A percentile compares a stretch with the other conserved stretches of the same genome.
Evolutionary conservation across 2,113 vertebrate genomes (phyloP).

Genomic region (Tamias sibiricus): DNA sequence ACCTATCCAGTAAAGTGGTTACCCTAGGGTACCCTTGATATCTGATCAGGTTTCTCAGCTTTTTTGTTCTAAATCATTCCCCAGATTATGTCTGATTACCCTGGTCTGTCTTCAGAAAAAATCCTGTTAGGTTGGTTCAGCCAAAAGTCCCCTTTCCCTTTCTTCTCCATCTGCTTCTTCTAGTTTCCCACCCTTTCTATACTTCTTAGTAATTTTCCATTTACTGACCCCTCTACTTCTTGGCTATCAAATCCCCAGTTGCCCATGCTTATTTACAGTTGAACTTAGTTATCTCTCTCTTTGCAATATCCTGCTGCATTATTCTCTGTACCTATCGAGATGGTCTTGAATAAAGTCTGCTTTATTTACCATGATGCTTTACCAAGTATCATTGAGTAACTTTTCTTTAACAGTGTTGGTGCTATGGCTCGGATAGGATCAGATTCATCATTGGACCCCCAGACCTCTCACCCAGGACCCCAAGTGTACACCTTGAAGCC

Average conservation of each 20-base stretch:
- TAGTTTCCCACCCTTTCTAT: neutral
- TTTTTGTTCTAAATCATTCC: neutral
- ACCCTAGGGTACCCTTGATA: too few species aligned
- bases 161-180: neutral
- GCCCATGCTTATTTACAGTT: neutral
- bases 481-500: constrained; percentile 64
- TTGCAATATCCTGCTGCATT: neutral
- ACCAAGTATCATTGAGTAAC: constrained; percentile 49
- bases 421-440: constrained; percentile 50
- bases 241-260: neutral
- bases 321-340: neutral
- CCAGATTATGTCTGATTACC: neutral
- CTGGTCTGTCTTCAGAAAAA: constrained; percentile 7
- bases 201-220: constrained; percentile 32
- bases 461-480: constrained; percentile 66
- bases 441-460: constrained; percentile 76
- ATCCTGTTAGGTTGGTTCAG: neutral
- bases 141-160: neutral
- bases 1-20: neutral
- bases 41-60: neutral
- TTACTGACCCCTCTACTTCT: neutral
- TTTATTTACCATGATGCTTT: constrained; percentile 59
- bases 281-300: neutral
- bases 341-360: constrained; percentile 22
- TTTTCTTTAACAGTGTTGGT: constrained; percentile 69